Percentiles rank a stretch among this genome's conserved stretches.
These are phyloP conservation scores for Agrotis clavis DNA, from an alignment of 2,888 invertebrate genomes.

Conservation along the genomic window DNA sequence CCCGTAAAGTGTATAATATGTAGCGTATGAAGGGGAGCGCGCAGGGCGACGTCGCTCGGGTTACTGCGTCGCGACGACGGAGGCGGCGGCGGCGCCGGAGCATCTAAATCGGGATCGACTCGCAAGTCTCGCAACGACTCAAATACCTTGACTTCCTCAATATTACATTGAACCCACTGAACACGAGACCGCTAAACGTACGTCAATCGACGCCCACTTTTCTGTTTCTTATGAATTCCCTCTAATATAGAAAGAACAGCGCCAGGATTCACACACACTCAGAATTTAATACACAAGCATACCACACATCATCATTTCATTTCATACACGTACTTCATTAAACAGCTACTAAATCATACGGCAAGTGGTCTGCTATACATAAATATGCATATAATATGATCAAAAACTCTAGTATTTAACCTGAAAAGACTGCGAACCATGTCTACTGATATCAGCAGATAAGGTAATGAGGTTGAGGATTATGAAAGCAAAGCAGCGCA, in stretches of 20 bases:
- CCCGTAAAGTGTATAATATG: slow-evolving; percentile 73
- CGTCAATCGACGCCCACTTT: slow-evolving; percentile 89
- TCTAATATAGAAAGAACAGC: slow-evolving; percentile 23
- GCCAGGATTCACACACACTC: background rate
- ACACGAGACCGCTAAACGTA: slow-evolving; percentile 87
- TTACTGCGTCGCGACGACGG: slow-evolving; percentile 88
- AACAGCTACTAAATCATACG: slow-evolving; percentile 4
- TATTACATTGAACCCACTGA: slow-evolving; percentile 90
- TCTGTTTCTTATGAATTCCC: slow-evolving; percentile 66
- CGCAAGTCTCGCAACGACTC: slow-evolving; percentile 90
- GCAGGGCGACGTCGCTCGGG: slow-evolving; percentile 88
- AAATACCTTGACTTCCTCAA: slow-evolving; percentile 92
- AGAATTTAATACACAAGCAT: slow-evolving; percentile 1
- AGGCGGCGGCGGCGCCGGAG: slow-evolving; percentile 88
- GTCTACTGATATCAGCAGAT: slow-evolving; percentile 53
- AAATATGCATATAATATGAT: slow-evolving; percentile 18
- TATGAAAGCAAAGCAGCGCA: slow-evolving; percentile 37
- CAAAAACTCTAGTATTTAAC: slow-evolving; percentile 20
- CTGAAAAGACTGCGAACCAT: slow-evolving; percentile 28
- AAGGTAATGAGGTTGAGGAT: slow-evolving; percentile 55
- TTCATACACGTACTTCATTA: slow-evolving; percentile 21
- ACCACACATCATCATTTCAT: slow-evolving; percentile 24
- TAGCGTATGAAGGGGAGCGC: slow-evolving; percentile 82
- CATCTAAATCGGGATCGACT: slow-evolving; percentile 91
- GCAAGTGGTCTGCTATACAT: background rate